A percentile compares a stretch with the other conserved stretches of the same genome.
Evolutionary conservation across 2,888 invertebrate species (phyloP).

Genomic region (Phragmatobia fuliginosa): DNA sequence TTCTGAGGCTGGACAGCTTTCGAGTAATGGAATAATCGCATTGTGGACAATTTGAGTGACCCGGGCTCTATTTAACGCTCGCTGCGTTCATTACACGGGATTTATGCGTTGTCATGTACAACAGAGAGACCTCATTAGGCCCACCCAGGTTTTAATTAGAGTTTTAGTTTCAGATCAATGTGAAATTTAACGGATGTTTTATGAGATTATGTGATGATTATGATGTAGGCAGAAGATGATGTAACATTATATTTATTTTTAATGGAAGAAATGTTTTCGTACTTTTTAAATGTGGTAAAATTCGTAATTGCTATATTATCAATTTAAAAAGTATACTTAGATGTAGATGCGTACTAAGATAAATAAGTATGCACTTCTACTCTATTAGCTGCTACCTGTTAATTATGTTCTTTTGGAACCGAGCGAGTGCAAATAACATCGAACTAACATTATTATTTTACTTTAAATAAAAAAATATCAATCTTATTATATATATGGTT

Average conservation of each 20-base stretch:
- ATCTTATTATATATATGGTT: too few species aligned
- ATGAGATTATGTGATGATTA: too few species aligned
- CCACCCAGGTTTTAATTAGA: conserved; percentile 79
- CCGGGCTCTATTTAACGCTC: conserved; percentile 78
- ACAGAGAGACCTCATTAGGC: conserved; percentile 77
- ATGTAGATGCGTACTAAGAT: background rate
- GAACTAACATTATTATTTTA: too few species aligned
- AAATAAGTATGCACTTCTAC: background rate
- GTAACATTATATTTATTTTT: too few species aligned
- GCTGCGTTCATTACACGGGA: conserved; percentile 80
- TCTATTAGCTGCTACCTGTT: background rate
- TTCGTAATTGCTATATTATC: background rate
- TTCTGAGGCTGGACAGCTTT: conserved; percentile 65
- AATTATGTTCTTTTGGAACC: background rate
- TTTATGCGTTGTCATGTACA: conserved; percentile 82
- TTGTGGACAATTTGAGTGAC: conserved; percentile 83
- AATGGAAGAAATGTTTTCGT: too few species aligned
- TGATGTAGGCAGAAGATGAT: too few species aligned
- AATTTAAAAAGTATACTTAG: background rate
- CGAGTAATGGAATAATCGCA: conserved; percentile 82
- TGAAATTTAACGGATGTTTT: conserved; percentile 58
- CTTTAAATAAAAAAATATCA: too few species aligned
- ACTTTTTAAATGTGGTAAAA: background rate
- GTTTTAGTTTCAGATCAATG: conserved; percentile 60
- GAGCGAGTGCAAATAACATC: too few species aligned